These are phyloP conservation scores for Tiaroga cobitis DNA, from an alignment of 2,797 vertebrate genomes.

Conservation along the genomic window DNA sequence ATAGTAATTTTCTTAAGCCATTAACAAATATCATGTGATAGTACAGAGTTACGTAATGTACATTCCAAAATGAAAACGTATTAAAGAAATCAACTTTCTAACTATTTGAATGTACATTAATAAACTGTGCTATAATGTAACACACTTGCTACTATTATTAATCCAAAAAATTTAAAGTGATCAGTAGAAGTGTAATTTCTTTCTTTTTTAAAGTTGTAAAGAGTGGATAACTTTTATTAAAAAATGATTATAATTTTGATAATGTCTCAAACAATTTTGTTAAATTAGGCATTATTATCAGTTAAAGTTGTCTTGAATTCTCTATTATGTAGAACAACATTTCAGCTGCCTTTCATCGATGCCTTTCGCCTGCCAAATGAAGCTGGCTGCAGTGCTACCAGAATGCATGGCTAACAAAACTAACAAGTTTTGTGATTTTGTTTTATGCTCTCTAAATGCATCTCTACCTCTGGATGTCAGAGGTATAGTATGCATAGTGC, in stretches of 20 bases:
- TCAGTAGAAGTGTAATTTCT: neutral
- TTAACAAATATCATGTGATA: neutral
- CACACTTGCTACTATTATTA: neutral
- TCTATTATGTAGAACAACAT: neutral
- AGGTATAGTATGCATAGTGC: constrained; percentile 41
- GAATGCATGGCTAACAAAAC: constrained; percentile 51
- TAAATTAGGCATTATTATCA: neutral
- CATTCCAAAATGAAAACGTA: neutral
- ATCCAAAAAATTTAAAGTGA: neutral
- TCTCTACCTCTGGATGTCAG: constrained; percentile 44
- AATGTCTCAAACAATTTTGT: too few relatives aligned
- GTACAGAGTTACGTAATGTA: neutral
- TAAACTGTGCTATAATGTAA: neutral
- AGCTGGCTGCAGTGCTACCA: constrained; percentile 5
- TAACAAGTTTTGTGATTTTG: constrained; percentile 49
- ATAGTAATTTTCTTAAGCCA: neutral
- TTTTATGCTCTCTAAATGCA: constrained; percentile 46
- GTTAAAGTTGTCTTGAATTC: neutral
- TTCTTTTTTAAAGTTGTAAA: neutral
- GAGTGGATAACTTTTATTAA: neutral
- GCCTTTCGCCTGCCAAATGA: neutral
- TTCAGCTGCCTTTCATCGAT: constrained; percentile 8
- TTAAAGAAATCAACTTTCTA: neutral
- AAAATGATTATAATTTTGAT: neutral
- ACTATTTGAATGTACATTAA: neutral